Base-by-base conservation (phyloP, 1,140 invertebrate genomes). In the Drosophila kohkoa region DNA sequence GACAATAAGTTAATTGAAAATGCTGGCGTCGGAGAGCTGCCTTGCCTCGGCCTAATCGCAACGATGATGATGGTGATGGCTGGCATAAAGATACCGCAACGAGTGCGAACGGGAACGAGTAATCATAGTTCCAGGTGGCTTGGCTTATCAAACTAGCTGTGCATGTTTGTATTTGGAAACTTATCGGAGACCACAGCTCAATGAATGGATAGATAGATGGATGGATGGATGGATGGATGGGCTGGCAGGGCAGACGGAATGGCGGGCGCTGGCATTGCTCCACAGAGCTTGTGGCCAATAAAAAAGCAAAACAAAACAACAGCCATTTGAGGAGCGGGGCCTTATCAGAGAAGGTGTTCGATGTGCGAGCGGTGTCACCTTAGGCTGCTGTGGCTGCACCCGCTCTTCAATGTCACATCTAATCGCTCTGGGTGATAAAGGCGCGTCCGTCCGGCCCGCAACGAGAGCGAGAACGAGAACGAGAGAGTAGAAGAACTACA, bases 361-460 rank as follows among this genome's bases (percentile, higher is more conserved):
- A 16, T 15, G 25, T 8, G 32, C 0, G 7, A 5, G 5, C 10
- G 10, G 15, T 67, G 64, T 48, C 54, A 67, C 65, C 65, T 67
- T 20, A 49, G 13, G 45, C 46, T 55, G 49, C 57, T 45, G 64
- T 38, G 49, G 57, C 67, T 75, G 67, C 59, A 70, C 73, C 67
- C 54, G 67, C 67, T 67, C 52, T 67, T 38, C 8, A 67, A 59
- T 73, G 55, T 73, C 35, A 57, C 66, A 52, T 64, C 54, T 67
- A 73, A 77, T 73, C 63, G 62, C 15, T 35, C 7, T 38, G 35
- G 35, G 58, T 35, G 58, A 75, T 75, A 75, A 75, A 75, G 67
- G 72, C 72, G 67, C 72, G 71, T 74, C 71, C 71, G 71, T 57
- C 4, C n/a, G 41, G 38, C 38, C 35, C 35, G 35, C 30, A 32